Conservation (phyloP, 2,888 invertebrate species). For the Linnaemya vulpina region DNA sequence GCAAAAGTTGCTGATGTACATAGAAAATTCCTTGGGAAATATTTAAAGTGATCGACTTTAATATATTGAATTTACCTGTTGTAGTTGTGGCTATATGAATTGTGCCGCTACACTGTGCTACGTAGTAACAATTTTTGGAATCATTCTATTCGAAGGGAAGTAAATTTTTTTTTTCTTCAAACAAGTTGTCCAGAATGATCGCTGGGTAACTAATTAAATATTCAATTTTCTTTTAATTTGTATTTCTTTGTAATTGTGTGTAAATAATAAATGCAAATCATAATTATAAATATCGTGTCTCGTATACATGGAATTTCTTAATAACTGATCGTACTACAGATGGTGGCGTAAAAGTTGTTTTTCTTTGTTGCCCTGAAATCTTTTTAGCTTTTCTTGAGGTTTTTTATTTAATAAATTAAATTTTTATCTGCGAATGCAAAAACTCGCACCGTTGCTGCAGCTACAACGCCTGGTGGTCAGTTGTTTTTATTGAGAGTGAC, state of each 20-base stretch:
- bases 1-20: too few relatives aligned
- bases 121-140: too few relatives aligned
- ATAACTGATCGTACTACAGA: conserved; percentile 6
- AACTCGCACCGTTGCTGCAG: not conserved
- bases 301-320: conserved; percentile 21
- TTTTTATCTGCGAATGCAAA: not conserved
- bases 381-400: not conserved
- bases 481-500: conserved; percentile 7
- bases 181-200: too few relatives aligned
- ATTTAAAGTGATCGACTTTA: too few relatives aligned
- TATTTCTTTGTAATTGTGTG: conserved; percentile 30
- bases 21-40: too few relatives aligned
- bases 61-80: too few relatives aligned
- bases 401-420: not conserved
- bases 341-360: conserved; percentile 54
- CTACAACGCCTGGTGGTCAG: conserved; percentile 38
- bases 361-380: conserved; percentile 18
- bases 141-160: too few relatives aligned
- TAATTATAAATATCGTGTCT: conserved; percentile 18
- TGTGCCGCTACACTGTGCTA: too few relatives aligned
- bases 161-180: too few relatives aligned
- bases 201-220: conserved; percentile 17
- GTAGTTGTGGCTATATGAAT: too few relatives aligned
- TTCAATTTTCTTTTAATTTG: conserved; percentile 17
- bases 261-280: conserved; percentile 50